phyloP scores from a whole-genome alignment of 2,113 vertebrate species.

The Albula goreensis region DNA sequence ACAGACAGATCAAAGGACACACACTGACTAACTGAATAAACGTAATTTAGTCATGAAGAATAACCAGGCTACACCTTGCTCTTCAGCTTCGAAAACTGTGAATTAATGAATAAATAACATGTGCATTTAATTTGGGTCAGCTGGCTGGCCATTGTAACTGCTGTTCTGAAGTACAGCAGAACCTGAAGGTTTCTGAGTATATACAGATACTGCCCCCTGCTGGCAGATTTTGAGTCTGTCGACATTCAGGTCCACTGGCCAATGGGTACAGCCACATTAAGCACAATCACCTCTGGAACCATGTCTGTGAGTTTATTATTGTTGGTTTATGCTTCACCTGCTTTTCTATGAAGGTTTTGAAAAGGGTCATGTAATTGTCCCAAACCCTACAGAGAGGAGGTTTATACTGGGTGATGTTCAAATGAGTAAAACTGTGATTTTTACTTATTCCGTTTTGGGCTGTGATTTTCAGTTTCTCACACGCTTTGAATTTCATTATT shows the following conservation, averaged over 20 bases:
- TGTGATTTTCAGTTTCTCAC: no score
- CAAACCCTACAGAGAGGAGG: no score
- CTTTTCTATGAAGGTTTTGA: no score
- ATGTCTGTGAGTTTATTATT: no score
- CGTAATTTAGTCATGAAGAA: not conserved
- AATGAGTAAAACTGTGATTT: no score
- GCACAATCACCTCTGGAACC: no score
- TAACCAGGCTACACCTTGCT: not conserved
- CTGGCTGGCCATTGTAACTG: not conserved
- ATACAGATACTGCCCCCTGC: not conserved
- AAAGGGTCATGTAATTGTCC: no score
- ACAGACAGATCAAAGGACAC: not conserved
- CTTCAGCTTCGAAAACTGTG: not conserved
- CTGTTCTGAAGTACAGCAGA: not conserved
- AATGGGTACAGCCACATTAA: no score
- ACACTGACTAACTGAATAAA: not conserved
- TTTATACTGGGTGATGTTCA: no score
- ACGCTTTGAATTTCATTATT: no score
- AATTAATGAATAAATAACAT: slow-evolving; percentile 2
- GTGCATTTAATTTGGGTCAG: not conserved
- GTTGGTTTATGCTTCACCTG: no score
- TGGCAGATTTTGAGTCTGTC: slow-evolving; percentile 6
- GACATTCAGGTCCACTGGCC: not conserved
- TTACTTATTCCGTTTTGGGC: no score
- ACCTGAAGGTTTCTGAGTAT: not conserved